Evolutionary conservation across 1,140 invertebrate genomes (phyloP).

Genomic region (Venustaconcha ellipsiformis): DNA sequence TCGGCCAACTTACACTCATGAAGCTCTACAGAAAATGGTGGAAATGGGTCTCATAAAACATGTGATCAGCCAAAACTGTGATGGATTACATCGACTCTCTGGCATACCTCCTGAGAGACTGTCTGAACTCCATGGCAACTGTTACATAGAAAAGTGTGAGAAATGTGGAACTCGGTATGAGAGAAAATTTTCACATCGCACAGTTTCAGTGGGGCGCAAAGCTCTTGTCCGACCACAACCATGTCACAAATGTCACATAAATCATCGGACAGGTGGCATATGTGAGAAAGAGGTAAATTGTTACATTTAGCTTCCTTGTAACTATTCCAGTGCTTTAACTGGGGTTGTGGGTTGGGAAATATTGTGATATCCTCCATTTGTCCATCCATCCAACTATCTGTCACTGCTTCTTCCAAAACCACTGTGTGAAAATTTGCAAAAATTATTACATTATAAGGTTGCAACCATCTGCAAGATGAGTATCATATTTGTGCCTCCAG

Average conservation of each 20-base stretch:
- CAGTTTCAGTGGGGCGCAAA: neutral
- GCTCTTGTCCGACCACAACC: conserved; percentile 26
- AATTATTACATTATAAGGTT: too few relatives aligned
- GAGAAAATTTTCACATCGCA: conserved; percentile 5
- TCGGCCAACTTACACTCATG: conserved; percentile 52
- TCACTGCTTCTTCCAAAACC: too few relatives aligned
- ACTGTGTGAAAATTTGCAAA: too few relatives aligned
- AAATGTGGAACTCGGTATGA: conserved; percentile 75
- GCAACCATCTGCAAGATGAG: too few relatives aligned
- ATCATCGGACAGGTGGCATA: conserved; percentile 38
- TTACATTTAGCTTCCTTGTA: too few relatives aligned
- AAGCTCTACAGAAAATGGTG: conserved; percentile 48
- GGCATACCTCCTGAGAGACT: conserved; percentile 82
- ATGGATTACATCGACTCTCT: conserved; percentile 88
- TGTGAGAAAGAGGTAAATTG: conserved; percentile 33
- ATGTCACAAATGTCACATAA: conserved; percentile 37
- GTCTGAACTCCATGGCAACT: conserved; percentile 83
- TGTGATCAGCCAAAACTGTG: conserved; percentile 80
- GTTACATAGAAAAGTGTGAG: conserved; percentile 85
- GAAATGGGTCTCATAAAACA: conserved; percentile 47
- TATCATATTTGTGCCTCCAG: too few relatives aligned
- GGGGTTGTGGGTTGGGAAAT: too few relatives aligned
- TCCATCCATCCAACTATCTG: too few relatives aligned
- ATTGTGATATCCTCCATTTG: too few relatives aligned
- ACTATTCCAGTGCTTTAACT: too few relatives aligned